Evolutionary conservation across 2,113 vertebrate genomes (phyloP).

Genomic region (Crocuta crocuta): DNA sequence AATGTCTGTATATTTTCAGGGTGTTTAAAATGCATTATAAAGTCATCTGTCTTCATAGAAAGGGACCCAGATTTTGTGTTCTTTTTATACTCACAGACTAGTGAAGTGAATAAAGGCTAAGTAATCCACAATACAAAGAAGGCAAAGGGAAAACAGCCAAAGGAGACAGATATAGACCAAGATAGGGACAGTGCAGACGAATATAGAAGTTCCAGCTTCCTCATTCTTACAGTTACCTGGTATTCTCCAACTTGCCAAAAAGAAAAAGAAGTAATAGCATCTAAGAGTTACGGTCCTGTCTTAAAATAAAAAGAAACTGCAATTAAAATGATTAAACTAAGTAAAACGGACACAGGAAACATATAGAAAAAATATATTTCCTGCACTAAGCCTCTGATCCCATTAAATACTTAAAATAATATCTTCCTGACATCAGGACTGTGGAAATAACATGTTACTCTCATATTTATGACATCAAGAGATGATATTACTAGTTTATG

Average conservation of each 20-base stretch:
- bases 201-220: background rate
- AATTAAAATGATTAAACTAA: constrained; percentile 74
- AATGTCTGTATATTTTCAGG: background rate
- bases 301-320: constrained; percentile 70
- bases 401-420: constrained; percentile 85
- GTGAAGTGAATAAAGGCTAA: background rate
- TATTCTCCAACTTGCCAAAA: background rate
- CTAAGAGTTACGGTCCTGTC: constrained; percentile 26
- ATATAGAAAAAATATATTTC: constrained; percentile 77
- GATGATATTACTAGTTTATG: constrained; percentile 82
- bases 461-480: constrained; percentile 83
- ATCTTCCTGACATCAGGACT: constrained; percentile 83
- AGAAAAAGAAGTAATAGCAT: constrained; percentile 57
- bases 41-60: background rate
- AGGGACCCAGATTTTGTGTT: background rate
- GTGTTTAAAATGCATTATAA: constrained; percentile 14
- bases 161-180: background rate
- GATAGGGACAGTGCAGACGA: background rate
- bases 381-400: constrained; percentile 78
- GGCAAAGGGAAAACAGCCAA: background rate
- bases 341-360: constrained; percentile 78
- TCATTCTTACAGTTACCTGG: constrained; percentile 34
- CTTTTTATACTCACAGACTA: background rate
- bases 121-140: background rate
- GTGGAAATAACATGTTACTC: constrained; percentile 84